Conservation (phyloP, 2,888 invertebrate species). For the Troides aeacus region DNA sequence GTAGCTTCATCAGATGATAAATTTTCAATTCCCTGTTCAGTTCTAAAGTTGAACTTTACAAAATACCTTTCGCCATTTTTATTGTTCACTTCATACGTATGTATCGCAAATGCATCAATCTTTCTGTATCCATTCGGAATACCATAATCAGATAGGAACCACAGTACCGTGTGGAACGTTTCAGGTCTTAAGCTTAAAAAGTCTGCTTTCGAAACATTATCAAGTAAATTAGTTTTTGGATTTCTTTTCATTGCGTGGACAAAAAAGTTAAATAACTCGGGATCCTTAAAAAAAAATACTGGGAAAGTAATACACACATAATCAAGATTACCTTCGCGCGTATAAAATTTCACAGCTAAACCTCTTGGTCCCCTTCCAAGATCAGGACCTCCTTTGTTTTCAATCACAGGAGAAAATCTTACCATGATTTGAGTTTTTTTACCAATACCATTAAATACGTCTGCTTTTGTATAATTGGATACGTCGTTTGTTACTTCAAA, state of each 20-base stretch:
- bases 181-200: conserved; percentile 90
- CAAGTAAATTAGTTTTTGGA: conserved; percentile 90
- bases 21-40: conserved; percentile 91
- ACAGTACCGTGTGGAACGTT: conserved; percentile 86
- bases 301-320: conserved; percentile 92
- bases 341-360: conserved; percentile 94
- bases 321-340: conserved; percentile 93
- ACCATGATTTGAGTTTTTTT: conserved; percentile 87
- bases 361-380: conserved; percentile 91
- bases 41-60: conserved; percentile 94
- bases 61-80: conserved; percentile 84
- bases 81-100: conserved; percentile 93
- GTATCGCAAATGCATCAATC: conserved; percentile 95
- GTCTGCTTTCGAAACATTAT: conserved; percentile 93
- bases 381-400: conserved; percentile 91
- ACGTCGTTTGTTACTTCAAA: conserved; percentile 92
- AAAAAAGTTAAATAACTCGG: conserved; percentile 89
- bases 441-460: conserved; percentile 85
- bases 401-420: conserved; percentile 88
- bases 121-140: conserved; percentile 92
- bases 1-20: conserved; percentile 82
- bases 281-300: conserved; percentile 92
- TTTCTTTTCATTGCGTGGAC: conserved; percentile 95
- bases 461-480: conserved; percentile 85
- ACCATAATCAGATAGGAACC: conserved; percentile 91